These are phyloP conservation scores for Tringa solitaria DNA, from an alignment of 2,113 vertebrate genomes.

Conservation along the genomic window DNA sequence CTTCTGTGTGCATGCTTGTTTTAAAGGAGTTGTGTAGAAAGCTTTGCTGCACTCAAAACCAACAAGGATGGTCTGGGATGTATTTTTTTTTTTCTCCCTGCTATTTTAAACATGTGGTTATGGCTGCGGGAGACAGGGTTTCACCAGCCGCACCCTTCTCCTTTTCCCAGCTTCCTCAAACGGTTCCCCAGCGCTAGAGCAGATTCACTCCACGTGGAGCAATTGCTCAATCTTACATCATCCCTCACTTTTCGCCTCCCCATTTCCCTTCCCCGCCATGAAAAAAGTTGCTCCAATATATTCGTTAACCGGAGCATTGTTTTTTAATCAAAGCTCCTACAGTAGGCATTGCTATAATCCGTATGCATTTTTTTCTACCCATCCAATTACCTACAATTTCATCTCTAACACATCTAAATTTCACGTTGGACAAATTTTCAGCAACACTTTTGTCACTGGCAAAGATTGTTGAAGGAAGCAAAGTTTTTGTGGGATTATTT, in stretches of 20 bases:
- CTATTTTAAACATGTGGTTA: conserved; percentile 62
- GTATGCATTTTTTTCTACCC: neutral
- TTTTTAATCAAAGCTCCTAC: neutral
- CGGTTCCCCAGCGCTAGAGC: neutral
- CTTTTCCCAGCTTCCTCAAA: conserved; percentile 59
- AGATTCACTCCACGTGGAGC: neutral
- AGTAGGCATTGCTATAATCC: neutral
- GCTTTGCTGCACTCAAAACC: neutral
- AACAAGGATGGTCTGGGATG: neutral
- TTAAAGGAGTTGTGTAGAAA: neutral
- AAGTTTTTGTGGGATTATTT: neutral
- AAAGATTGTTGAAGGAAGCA: neutral
- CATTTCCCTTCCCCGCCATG: neutral
- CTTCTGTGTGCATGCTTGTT: neutral
- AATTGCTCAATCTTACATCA: conserved; percentile 42
- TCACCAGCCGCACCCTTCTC: conserved; percentile 54
- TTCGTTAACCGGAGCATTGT: neutral
- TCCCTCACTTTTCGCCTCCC: neutral
- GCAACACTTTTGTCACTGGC: neutral
- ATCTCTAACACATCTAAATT: neutral
- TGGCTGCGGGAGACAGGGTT: neutral
- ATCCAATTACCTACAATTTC: neutral
- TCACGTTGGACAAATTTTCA: neutral
- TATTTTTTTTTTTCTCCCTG: conserved; percentile 30
- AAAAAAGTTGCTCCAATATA: neutral